A percentile compares a stretch with the other conserved stretches of the same genome.
Conservation (phyloP, 1,140 invertebrate genomes). For the Bursaphelenchus mucronatus region DNA sequence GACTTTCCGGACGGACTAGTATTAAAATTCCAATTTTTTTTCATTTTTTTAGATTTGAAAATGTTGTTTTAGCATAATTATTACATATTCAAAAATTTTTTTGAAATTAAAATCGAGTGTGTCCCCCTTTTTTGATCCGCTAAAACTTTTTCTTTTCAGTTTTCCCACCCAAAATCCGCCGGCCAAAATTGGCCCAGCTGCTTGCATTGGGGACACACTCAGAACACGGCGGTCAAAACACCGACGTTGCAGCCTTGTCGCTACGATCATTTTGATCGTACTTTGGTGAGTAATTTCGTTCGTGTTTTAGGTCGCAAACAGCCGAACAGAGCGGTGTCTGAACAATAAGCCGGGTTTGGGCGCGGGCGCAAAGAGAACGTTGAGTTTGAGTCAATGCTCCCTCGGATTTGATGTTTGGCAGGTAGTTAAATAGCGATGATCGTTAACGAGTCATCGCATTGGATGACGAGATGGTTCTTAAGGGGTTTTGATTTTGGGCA, state of each 20-base stretch:
- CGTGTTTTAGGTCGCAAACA: constrained; percentile 42
- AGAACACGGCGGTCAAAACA: constrained; percentile 3
- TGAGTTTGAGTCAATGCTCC: constrained; percentile 46
- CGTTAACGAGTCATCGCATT: too few relatives aligned
- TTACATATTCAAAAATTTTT: too few relatives aligned
- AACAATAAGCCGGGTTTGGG: constrained; percentile 41
- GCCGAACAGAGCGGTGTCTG: constrained; percentile 36
- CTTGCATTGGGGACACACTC: constrained; percentile 22
- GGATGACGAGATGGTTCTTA: background rate
- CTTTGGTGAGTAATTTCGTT: constrained; percentile 37
- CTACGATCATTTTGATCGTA: constrained; percentile 25
- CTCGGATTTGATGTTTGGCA: constrained; percentile 60
- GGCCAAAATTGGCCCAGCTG: constrained; percentile 20
- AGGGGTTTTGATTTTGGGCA: background rate
- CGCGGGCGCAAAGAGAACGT: constrained; percentile 37
- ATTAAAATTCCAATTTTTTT: too few relatives aligned
- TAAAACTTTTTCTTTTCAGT: constrained; percentile 4
- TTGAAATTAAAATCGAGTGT: too few relatives aligned
- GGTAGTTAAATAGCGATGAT: constrained; percentile 36
- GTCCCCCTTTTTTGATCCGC: too few relatives aligned
- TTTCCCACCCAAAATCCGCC: constrained; percentile 13
- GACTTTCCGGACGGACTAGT: too few relatives aligned
- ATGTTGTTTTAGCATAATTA: too few relatives aligned
- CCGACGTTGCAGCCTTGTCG: constrained; percentile 10
- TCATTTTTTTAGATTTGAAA: too few relatives aligned